Percentiles rank a stretch among this genome's conserved stretches.
Conservation (phyloP, 2,888 invertebrate species). For the Andrena flavipes region DNA sequence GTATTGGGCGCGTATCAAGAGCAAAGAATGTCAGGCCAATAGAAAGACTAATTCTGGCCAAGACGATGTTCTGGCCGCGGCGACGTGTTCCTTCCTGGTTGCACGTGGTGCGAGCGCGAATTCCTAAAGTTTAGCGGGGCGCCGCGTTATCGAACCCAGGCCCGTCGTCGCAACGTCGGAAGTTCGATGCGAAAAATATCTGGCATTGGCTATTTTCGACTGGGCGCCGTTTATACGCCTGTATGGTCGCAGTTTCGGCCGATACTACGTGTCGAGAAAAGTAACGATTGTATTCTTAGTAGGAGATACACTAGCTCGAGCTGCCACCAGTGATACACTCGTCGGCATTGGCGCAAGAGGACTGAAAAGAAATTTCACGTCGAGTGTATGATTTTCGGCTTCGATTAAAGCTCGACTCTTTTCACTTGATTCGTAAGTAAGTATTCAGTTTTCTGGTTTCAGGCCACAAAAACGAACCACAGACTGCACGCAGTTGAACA, state of each 20-base stretch:
- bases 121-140: conserved; percentile 34
- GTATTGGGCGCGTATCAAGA: conserved; percentile 31
- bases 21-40: conserved; percentile 40
- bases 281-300: background rate
- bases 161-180: conserved; percentile 14
- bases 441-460: too few relatives aligned
- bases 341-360: too few relatives aligned
- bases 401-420: too few relatives aligned
- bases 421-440: too few relatives aligned
- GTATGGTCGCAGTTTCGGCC: background rate
- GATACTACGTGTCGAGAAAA: background rate
- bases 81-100: conserved; percentile 32
- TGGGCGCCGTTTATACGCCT: conserved; percentile 29
- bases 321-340: background rate
- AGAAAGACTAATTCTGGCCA: conserved; percentile 54
- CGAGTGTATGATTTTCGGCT: too few relatives aligned
- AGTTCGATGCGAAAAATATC: conserved; percentile 38
- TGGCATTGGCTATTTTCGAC: conserved; percentile 49
- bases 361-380: too few relatives aligned
- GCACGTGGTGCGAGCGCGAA: conserved; percentile 39
- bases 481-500: too few relatives aligned
- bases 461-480: too few relatives aligned
- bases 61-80: conserved; percentile 41
- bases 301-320: background rate
- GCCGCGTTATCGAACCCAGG: conserved; percentile 35